Percentiles rank a stretch among this genome's conserved stretches.
Evolutionary conservation across 2,113 vertebrate species (phyloP).

Genomic region (Ictalurus furcatus): DNA sequence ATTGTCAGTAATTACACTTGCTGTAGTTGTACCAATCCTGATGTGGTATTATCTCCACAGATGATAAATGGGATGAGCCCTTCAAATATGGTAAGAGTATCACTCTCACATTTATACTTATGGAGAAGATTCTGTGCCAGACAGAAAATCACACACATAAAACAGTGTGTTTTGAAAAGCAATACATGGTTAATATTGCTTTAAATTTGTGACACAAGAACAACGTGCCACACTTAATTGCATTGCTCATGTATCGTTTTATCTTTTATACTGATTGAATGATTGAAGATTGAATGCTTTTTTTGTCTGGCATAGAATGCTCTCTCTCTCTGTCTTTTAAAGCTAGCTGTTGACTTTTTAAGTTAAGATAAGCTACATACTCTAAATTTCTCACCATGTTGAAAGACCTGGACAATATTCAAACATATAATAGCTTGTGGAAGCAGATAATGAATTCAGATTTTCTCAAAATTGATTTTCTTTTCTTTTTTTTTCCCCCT

Average conservation of each 20-base stretch:
- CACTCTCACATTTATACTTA: neutral
- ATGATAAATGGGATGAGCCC: neutral
- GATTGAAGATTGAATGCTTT: neutral
- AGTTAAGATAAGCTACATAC: no score
- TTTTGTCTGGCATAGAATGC: neutral
- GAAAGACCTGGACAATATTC: neutral
- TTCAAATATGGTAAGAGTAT: conserved; percentile 48
- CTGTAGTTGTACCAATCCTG: neutral
- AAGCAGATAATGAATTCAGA: neutral
- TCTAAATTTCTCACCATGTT: no score
- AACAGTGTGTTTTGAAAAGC: neutral
- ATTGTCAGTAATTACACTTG: neutral
- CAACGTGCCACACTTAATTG: neutral
- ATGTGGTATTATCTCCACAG: conserved; percentile 33
- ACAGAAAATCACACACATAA: neutral
- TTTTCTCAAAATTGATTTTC: neutral
- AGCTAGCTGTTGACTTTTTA: no score
- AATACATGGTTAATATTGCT: neutral
- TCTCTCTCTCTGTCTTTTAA: neutral
- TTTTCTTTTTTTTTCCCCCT: neutral
- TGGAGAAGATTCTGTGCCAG: neutral
- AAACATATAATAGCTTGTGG: no score
- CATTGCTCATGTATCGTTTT: neutral
- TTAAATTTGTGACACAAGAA: neutral
- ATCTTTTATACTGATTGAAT: neutral